Evolutionary conservation across 2,113 vertebrate species (phyloP), one percentile per base, ranked within the genome.

Genomic region (Acanthochromis polyacanthus): DNA sequence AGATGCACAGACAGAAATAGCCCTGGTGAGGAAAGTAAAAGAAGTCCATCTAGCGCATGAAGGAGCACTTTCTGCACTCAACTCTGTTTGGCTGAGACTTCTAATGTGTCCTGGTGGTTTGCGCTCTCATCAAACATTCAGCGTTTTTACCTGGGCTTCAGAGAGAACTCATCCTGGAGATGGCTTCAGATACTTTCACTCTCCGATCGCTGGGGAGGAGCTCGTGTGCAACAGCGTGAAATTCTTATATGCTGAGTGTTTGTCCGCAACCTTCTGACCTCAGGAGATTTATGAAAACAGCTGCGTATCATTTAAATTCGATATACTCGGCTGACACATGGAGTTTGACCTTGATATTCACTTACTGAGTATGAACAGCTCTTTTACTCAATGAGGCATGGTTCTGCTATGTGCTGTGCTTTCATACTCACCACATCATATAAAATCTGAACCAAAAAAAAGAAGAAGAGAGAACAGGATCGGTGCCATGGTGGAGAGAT

Each of bases 1-100:
- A 89, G 75, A 82, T 74, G 80, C 62, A 58, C 28, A 4, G 74
- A 84, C 63, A 17, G 61, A 88, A 90, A 88, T 86, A 86, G 77
- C 73, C 74, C 68, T 1, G 6, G 48, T 17, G 46, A 65, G 38
- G 19, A 69, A 67, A 68, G 74, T 12, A 43, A 38, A 73, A 78
- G 60, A 80, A 56, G 83, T 75, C 78, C 83, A 84, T 88, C 64
- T 57, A 74, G 71, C 65, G 58, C 80, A 66, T 14, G 19, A 15
- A 48, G 68, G 71, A 74, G 63, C 75, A n/a, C 64, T 77, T 66
- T 30, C 20, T 76, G 71, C 62, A 71, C 71, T 87, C 73, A n/a
- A 40, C 68, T 84, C 68, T 36, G 38, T 76, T 81, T 69, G 61
- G 57, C 75, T 71, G 10, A 84, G 60, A 65, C n/a, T 66, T 59